phyloP scores from a whole-genome alignment of 1,140 invertebrate species.

The Lepidurus apus region DNA sequence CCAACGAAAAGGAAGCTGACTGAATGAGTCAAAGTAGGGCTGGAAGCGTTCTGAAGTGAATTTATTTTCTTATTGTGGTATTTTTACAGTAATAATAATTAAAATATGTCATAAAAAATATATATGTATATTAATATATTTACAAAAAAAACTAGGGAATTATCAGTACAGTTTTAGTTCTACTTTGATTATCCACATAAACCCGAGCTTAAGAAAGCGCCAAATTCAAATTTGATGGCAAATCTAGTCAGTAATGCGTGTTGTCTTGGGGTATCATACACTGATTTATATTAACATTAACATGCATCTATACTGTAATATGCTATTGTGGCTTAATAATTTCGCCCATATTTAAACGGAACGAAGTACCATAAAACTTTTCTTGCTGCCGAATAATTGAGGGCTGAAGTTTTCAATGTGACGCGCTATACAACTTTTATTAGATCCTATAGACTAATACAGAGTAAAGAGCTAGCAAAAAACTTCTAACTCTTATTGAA shows the following conservation, averaged over 20 bases:
- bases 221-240: background rate
- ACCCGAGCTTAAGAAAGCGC: background rate
- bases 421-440: background rate
- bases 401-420: too few species aligned
- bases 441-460: background rate
- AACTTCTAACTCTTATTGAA: background rate
- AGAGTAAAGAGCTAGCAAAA: background rate
- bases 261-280: too few species aligned
- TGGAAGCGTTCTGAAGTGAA: background rate
- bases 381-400: too few species aligned
- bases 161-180: background rate
- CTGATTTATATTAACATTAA: too few species aligned
- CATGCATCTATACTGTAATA: too few species aligned
- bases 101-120: background rate
- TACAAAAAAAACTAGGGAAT: background rate
- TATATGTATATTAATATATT: background rate
- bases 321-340: too few species aligned
- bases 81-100: background rate
- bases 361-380: too few species aligned
- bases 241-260: too few species aligned
- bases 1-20: conserved; percentile 14
- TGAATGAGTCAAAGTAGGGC: background rate
- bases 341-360: too few species aligned
- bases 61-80: background rate
- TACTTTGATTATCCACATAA: background rate